A percentile compares a stretch with the other conserved stretches of the same genome.
phyloP scores from a whole-genome alignment of 1,140 invertebrate genomes.

The Lineus longissimus region DNA sequence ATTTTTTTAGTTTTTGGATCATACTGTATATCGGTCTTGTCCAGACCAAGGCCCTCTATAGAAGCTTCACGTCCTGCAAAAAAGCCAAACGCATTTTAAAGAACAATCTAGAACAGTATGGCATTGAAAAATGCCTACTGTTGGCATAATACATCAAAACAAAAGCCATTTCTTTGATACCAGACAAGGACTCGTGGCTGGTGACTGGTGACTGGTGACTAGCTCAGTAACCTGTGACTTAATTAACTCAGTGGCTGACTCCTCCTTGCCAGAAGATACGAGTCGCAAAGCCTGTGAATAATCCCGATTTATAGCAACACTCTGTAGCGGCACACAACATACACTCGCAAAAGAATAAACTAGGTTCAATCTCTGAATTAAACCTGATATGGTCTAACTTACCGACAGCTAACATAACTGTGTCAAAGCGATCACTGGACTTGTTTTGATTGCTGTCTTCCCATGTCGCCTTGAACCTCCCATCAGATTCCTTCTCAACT shows the following conservation, averaged over 20 bases:
- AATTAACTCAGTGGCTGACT: neutral
- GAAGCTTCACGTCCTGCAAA: conserved; percentile 55
- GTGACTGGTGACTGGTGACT: too few relatives aligned
- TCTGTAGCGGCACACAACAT: too few relatives aligned
- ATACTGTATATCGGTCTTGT: conserved; percentile 52
- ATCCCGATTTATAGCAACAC: too few relatives aligned
- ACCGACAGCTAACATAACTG: conserved; percentile 79
- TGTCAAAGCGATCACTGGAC: conserved; percentile 59
- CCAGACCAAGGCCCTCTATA: conserved; percentile 57
- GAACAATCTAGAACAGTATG: too few relatives aligned
- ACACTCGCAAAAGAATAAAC: too few relatives aligned
- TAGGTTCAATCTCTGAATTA: too few relatives aligned
- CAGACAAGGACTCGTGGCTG: too few relatives aligned
- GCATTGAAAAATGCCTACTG: too few relatives aligned
- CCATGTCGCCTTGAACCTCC: conserved; percentile 69
- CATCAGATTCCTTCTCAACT: conserved; percentile 64
- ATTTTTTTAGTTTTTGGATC: conserved; percentile 44
- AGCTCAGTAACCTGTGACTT: neutral
- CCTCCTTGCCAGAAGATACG: neutral
- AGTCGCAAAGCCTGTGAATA: too few relatives aligned
- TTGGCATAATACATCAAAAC: too few relatives aligned
- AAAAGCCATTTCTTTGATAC: too few relatives aligned
- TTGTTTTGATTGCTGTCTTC: conserved; percentile 56
- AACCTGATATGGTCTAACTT: conserved; percentile 27
- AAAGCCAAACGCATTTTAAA: too few relatives aligned